phyloP scores from a whole-genome alignment of 1,140 invertebrate species.

The Eufriesea mexicana region DNA sequence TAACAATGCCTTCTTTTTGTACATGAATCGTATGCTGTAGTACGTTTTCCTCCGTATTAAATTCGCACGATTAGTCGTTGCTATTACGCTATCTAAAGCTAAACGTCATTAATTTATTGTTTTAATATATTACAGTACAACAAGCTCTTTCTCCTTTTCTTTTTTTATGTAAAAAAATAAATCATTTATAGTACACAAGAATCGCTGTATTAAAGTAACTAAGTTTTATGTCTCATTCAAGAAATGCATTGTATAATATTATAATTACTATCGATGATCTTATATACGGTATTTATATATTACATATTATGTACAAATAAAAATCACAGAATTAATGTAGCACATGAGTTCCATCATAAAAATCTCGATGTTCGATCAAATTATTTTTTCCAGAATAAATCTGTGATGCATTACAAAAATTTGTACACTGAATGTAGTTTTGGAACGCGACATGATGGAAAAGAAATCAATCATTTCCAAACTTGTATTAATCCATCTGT shows the following conservation, averaged over 20 bases:
- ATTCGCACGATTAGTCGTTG: background rate
- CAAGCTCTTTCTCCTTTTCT: conserved; percentile 25
- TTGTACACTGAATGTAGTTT: conserved; percentile 24
- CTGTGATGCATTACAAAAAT: conserved; percentile 38
- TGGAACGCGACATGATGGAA: conserved; percentile 1
- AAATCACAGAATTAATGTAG: conserved; percentile 71
- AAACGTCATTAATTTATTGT: conserved; percentile 19
- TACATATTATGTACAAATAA: conserved; percentile 54
- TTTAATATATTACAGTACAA: conserved; percentile 49
- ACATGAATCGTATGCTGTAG: conserved; percentile 23
- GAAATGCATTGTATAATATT: conserved; percentile 46
- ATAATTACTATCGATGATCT: conserved; percentile 29
- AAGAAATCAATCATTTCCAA: conserved; percentile 89
- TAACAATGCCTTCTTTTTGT: conserved; percentile 9
- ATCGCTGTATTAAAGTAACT: conserved; percentile 41
- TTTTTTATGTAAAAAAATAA: conserved; percentile 73
- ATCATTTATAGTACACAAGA: conserved; percentile 65
- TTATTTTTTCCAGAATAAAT: conserved; percentile 33
- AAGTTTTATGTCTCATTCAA: conserved; percentile 28
- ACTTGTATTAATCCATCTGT: conserved; percentile 96
- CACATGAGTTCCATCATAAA: conserved; percentile 29
- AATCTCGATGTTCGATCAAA: conserved; percentile 35
- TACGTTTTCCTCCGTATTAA: background rate
- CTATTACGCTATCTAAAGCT: conserved; percentile 14
- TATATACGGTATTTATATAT: conserved; percentile 48